Base-by-base conservation (phyloP, 2,113 vertebrate genomes). In the Columba janthina region DNA sequence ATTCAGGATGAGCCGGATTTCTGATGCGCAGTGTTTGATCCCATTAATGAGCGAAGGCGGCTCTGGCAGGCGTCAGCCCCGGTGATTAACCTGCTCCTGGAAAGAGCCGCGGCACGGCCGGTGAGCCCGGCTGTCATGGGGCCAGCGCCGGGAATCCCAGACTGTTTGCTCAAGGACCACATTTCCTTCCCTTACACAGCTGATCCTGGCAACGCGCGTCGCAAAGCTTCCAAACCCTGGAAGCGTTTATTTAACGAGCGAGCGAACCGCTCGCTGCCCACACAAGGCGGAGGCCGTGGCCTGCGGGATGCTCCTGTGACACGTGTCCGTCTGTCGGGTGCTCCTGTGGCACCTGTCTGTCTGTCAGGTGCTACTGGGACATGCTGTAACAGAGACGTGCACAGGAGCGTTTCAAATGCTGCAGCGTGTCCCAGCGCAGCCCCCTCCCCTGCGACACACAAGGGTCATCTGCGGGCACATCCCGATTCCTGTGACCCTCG, bases 1-100 rank as follows among this genome's bases (percentile, higher is more conserved):
- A 54, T 78, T 85, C 53, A 26, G 87, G 93, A 73, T 46, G 76
- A 73, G 54, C 88, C 73, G 81, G 90, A 79, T 92, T 91, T 51
- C 2, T 91, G 64, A 15, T 13, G 77, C 19, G 1, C 36, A 31
- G 40, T 15, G 3, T 67, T 87, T 65, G 87, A 89, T 82, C 12
- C 70, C 58, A 91, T 58, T 75, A 76, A 79, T 78, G 84, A 78
- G 83, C 11, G 4, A 31, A 5, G 64, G 90, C 78, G 65, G 65
- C 80, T 6, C 90, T 26, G 65, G 21, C 88, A 72, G 85, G 17
- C 18, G 2, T 29, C 6, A 28, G 75, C 51, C 36, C 57, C 4
- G 62, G 74, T 75, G 79, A 83, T 92, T 80, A 90, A 88, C 36
- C 58, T 80, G 90, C 90, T 95, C 92, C 86, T 90, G 80, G 93